A percentile compares a stretch with the other conserved stretches of the same genome.
Evolutionary conservation across 2,797 vertebrate genomes (phyloP).

Genomic region (Acipenser oxyrinchus): DNA sequence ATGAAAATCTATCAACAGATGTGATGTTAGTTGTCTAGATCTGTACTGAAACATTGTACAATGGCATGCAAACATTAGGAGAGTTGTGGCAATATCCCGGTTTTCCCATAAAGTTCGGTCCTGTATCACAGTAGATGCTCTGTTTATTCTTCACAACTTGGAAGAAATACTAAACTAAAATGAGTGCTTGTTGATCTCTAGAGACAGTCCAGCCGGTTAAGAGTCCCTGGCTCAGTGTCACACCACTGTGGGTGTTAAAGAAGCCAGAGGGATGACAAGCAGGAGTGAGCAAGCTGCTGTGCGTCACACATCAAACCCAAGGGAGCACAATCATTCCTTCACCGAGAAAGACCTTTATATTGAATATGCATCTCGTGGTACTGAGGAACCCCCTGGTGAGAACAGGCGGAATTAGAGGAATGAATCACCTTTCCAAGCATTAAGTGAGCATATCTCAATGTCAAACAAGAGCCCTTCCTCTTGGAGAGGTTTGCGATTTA

Average conservation of each 20-base stretch:
- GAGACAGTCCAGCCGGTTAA: no score
- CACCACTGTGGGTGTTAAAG: not conserved
- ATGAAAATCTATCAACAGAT: no score
- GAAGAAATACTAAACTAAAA: no score
- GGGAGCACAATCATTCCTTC: not conserved
- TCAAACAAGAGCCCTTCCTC: not conserved
- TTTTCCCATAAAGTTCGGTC: no score
- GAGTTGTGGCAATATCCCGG: no score
- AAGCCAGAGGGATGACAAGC: not conserved
- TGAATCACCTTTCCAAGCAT: not conserved
- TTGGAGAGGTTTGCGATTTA: no score
- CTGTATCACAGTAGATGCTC: no score
- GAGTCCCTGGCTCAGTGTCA: no score
- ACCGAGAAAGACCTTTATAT: not conserved
- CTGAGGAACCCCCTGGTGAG: not conserved
- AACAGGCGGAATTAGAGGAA: no score
- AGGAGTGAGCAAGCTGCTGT: not conserved
- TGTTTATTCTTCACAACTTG: no score
- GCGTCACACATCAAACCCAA: not conserved
- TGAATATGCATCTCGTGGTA: not conserved
- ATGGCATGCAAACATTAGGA: not conserved
- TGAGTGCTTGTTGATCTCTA: no score
- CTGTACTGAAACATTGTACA: not conserved
- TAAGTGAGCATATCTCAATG: not conserved
- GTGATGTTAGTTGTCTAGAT: no score